A percentile compares a stretch with the other conserved stretches of the same genome.
Evolutionary conservation across 1,140 invertebrate genomes (phyloP).

Genomic region (Hyles vespertilio): DNA sequence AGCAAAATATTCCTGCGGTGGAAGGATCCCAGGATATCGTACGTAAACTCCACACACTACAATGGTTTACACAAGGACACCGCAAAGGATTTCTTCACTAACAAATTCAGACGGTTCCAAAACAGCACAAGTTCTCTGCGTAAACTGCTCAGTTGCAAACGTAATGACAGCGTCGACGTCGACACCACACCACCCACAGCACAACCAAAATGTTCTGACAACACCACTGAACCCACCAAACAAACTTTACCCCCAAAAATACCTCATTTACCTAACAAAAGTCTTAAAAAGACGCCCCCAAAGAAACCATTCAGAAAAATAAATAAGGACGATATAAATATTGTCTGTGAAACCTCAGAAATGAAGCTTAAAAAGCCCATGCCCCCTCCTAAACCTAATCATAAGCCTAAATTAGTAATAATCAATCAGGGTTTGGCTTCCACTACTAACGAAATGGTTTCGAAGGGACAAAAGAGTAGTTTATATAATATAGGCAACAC

Average conservation of each 20-base stretch:
- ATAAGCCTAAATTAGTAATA: constrained; percentile 66
- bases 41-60: constrained; percentile 76
- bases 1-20: constrained; percentile 80
- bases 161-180: constrained; percentile 6
- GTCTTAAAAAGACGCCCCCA: constrained; percentile 6
- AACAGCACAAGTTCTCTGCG: constrained; percentile 29
- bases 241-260: constrained; percentile 5
- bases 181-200: not conserved
- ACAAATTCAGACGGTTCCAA: constrained; percentile 29
- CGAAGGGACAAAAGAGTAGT: constrained; percentile 19
- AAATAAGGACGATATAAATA: constrained; percentile 44
- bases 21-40: constrained; percentile 82
- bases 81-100: constrained; percentile 15
- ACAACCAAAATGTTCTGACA: not conserved
- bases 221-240: not conserved
- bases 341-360: constrained; percentile 22
- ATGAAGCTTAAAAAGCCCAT: constrained; percentile 10
- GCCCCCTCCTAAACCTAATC: constrained; percentile 4
- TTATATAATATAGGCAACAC: constrained; percentile 22
- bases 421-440: constrained; percentile 80
- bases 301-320: constrained; percentile 21
- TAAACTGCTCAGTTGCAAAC: constrained; percentile 33
- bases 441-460: constrained; percentile 80
- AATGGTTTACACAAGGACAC: constrained; percentile 6
- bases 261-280: constrained; percentile 2